Base-by-base conservation (phyloP, 2,888 invertebrate genomes). In the Maniola hyperantus region DNA sequence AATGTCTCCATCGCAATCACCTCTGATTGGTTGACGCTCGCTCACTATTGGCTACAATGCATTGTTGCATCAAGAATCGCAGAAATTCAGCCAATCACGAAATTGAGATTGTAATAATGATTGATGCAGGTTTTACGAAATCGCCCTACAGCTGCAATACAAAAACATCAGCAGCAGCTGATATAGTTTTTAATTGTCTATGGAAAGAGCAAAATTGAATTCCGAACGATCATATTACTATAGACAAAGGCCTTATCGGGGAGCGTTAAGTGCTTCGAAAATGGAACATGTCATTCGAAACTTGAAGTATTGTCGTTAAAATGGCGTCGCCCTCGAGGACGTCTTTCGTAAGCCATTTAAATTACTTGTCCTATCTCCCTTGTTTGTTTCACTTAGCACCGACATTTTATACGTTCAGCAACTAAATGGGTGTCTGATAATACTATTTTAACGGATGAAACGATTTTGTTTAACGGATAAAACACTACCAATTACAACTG, bases 221-320 rank as follows among this genome's bases (percentile, higher is more conserved):
- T 71, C 69, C 61, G 53, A 70, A 68, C 57, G 62, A 68, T 66
- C 68, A 54, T 64, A 59, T 71, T 67, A 67, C 69, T 60, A 65
- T 57, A 71, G 71, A 73, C 71, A 72, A 73, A 71, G 66, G 68
- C 67, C 68, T 73, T 73, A 72, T 74, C 72, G 72, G 69, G 65
- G 71, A 70, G 63, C 72, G 70, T 69, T 72, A 73, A 74, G 75
- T 74, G 72, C 72, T 74, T 69, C 71, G 67, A 73, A 72, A 75
- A 75, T 72, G 71, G 71, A 71, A 74, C 71, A 68, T 71, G 74
- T 71, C 70, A 74, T 73, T 72, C 64, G 72, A 73, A 69, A 72
- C 70, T 70, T 71, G 69, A 72, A 70, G 70, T 68, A 72, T 68
- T 69, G 71, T 69, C 65, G 68, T 64, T 64, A 55, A 69, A 71